Evolutionary conservation across 2,888 invertebrate genomes (phyloP).

Genomic region (Chaitophorus viminalis): DNA sequence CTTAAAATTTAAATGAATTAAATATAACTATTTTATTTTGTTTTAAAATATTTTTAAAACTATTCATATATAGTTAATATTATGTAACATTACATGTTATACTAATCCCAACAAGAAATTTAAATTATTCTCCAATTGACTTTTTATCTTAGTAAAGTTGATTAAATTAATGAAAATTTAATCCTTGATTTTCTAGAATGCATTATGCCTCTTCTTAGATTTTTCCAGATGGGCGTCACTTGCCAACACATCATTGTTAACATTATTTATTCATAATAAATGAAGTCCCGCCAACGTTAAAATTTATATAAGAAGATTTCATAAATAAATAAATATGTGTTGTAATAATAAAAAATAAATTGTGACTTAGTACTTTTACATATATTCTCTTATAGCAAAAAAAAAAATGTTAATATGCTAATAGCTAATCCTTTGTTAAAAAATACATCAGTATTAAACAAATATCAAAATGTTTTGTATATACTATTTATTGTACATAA

Average conservation of each 20-base stretch:
- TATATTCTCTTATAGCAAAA: background rate
- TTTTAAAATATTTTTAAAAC: no score
- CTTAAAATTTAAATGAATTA: no score
- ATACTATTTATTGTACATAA: background rate
- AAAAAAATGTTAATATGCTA: background rate
- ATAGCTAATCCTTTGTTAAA: background rate
- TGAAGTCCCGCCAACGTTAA: background rate
- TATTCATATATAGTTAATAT: no score
- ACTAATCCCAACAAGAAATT: background rate
- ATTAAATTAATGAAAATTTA: background rate
- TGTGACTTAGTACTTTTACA: background rate
- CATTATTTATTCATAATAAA: background rate
- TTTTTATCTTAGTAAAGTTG: background rate
- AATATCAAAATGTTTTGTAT: background rate
- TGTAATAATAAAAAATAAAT: background rate
- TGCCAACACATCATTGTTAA: background rate
- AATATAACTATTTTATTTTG: no score
- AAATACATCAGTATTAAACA: background rate
- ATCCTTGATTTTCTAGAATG: background rate
- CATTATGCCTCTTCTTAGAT: background rate
- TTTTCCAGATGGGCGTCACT: background rate
- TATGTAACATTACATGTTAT: no score
- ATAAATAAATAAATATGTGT: background rate
- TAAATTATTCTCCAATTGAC: background rate
- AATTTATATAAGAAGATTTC: background rate